These are phyloP conservation scores for Smittia aterrima DNA, from an alignment of 2,888 invertebrate species.

Conservation along the genomic window DNA sequence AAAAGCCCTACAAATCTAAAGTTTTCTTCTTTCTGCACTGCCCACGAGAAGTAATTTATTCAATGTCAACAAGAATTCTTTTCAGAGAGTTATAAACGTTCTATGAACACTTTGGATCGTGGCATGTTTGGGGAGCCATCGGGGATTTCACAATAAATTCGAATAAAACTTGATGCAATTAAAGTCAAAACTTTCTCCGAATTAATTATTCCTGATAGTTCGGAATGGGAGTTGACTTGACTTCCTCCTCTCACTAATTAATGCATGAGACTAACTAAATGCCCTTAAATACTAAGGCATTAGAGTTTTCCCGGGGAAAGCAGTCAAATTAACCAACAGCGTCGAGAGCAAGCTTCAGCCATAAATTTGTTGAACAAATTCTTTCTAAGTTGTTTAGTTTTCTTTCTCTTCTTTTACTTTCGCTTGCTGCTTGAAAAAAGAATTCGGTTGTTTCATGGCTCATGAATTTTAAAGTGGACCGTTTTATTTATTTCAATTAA, in stretches of 20 bases:
- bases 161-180: no score
- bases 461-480: constrained; percentile 40
- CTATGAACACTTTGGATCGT: neutral
- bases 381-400: neutral
- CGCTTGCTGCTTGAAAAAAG: neutral
- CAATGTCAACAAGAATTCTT: constrained; percentile 36
- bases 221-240: neutral
- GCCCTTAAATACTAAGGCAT: constrained; percentile 24
- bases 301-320: neutral
- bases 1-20: no score
- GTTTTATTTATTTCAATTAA: constrained; percentile 40
- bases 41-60: constrained; percentile 40
- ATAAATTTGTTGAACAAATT: constrained; percentile 30
- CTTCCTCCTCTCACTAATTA: neutral
- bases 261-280: neutral
- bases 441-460: constrained; percentile 25
- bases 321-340: no score
- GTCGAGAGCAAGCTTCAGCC: neutral
- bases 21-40: no score
- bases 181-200: neutral
- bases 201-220: neutral
- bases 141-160: no score
- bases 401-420: neutral
- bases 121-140: neutral
- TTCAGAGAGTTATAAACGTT: neutral